phyloP scores from a whole-genome alignment of 35 echinoderm and acorn worm species.

The Ophiothrix spiculata region DNA sequence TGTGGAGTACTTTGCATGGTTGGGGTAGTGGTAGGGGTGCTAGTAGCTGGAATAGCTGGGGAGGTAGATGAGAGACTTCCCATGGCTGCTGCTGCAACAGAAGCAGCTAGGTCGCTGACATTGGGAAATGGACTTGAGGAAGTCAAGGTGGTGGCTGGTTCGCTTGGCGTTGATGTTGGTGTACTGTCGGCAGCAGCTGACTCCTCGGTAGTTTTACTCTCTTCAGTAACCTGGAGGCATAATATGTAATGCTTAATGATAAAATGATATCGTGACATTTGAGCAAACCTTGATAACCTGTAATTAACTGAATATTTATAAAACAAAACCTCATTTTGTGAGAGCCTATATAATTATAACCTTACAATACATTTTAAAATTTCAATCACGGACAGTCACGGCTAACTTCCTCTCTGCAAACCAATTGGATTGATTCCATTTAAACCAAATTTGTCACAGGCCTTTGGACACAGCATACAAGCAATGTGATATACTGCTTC shows the following conservation, averaged over 20 bases:
- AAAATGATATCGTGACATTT: no score
- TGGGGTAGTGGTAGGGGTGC: conserved; percentile 10
- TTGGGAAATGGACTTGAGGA: not conserved
- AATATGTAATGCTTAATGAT: not conserved
- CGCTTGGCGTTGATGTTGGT: not conserved
- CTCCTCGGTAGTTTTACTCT: not conserved
- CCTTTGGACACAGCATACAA: no score
- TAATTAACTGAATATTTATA: no score
- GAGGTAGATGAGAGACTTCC: conserved; percentile 31
- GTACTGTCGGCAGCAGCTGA: not conserved
- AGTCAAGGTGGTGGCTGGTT: not conserved
- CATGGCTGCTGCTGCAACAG: conserved; percentile 52
- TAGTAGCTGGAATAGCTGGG: not conserved
- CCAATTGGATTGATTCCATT: no score
- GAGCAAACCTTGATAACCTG: no score
- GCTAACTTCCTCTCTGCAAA: no score
- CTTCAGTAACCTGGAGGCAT: not conserved
- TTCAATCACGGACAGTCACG: no score
- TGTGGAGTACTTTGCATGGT: conserved; percentile 21
- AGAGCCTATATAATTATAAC: no score
- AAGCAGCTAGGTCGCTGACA: conserved; percentile 46
- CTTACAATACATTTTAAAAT: no score
- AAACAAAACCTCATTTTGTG: no score
- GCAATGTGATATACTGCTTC: no score
- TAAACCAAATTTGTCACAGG: no score